A percentile compares a stretch with the other conserved stretches of the same genome.
Evolutionary conservation across 2,113 vertebrate genomes (phyloP).

Genomic region (Atrichornis clamosus): DNA sequence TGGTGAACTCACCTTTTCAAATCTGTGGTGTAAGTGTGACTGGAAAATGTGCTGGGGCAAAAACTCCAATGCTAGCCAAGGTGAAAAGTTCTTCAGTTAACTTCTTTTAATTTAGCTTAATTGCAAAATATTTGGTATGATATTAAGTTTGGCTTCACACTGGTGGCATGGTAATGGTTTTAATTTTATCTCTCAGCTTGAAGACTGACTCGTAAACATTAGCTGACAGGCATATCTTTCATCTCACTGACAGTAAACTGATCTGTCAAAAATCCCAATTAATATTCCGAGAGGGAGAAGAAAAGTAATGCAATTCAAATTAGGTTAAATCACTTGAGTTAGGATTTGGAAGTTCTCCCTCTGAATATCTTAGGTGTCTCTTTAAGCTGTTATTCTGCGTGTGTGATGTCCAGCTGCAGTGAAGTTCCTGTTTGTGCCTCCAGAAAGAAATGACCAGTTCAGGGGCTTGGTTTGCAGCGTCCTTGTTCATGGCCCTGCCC

Average conservation of each 20-base stretch:
- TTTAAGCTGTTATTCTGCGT: not conserved
- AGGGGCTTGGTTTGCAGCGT: not conserved
- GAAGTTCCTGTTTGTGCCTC: not conserved
- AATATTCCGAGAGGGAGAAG: not conserved
- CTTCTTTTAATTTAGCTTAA: slow-evolving; percentile 9
- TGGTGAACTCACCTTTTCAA: not conserved
- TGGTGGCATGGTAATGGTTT: not conserved
- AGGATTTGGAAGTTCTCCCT: not conserved
- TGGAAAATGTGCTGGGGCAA: not conserved
- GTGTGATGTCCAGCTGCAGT: not conserved
- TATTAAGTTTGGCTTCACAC: not conserved
- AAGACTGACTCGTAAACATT: not conserved
- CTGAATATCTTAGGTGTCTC: not conserved
- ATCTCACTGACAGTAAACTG: not conserved
- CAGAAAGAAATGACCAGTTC: not conserved
- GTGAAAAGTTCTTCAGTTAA: not conserved
- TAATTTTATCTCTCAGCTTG: slow-evolving; percentile 14
- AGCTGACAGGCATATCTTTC: not conserved
- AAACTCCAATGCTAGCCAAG: not conserved
- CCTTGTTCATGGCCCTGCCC: not conserved
- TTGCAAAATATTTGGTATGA: not conserved
- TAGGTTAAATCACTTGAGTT: not conserved
- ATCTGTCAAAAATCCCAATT: not conserved
- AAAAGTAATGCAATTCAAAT: not conserved
- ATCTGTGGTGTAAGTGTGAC: not conserved